Conservation (phyloP, 2,113 vertebrate genomes). For the Sminthopsis crassicaudata region DNA sequence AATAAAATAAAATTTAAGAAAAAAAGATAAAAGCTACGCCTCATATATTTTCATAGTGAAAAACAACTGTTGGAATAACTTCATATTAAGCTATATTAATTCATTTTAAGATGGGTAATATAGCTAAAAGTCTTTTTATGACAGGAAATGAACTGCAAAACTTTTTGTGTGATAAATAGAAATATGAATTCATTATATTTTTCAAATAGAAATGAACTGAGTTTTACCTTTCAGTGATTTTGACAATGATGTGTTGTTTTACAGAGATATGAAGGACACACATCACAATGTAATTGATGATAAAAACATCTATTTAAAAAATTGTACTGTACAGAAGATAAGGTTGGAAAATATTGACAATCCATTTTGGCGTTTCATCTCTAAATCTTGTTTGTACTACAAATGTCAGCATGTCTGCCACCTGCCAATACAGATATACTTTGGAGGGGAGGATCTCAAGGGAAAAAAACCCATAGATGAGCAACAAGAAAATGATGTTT, state of each 20-base stretch:
- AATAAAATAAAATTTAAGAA: too few species aligned
- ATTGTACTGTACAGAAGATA: constrained; percentile 45
- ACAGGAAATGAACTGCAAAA: constrained; percentile 50
- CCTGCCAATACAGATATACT: constrained; percentile 3
- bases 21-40: neutral
- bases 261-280: neutral
- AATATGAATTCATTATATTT: constrained; percentile 41
- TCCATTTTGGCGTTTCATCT: constrained; percentile 15
- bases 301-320: constrained; percentile 30
- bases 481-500: neutral
- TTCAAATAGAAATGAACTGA: constrained; percentile 52
- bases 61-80: neutral
- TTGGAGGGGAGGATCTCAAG: neutral
- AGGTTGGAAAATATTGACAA: neutral
- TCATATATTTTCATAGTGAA: constrained; percentile 25
- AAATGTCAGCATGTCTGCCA: neutral
- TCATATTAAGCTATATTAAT: neutral
- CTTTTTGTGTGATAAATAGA: constrained; percentile 43
- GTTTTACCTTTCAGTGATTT: constrained; percentile 20
- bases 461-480: neutral
- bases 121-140: constrained; percentile 16
- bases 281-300: neutral
- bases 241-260: constrained; percentile 25
- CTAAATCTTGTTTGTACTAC: neutral
- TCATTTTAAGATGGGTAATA: constrained; percentile 37